phyloP scores from a whole-genome alignment of 2,113 vertebrate species.

The Gyps fulvus region DNA sequence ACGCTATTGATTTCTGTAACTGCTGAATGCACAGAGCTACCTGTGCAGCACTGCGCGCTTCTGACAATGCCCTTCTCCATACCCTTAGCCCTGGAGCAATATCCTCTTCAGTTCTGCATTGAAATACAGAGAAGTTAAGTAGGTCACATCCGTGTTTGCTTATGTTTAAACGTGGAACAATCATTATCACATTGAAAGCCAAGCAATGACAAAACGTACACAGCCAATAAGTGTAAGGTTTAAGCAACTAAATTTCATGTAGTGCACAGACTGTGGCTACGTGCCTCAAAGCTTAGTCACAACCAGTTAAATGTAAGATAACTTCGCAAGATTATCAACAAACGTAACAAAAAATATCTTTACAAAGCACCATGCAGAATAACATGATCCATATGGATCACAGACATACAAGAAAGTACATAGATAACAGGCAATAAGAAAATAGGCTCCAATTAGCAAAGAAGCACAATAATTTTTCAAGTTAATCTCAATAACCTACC shows the following conservation, averaged over 20 bases:
- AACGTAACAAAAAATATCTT: constrained; percentile 77
- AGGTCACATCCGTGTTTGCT: constrained; percentile 65
- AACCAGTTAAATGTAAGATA: constrained; percentile 79
- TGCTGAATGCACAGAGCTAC: constrained; percentile 98
- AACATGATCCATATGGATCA: constrained; percentile 79
- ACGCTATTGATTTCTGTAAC: constrained; percentile 98
- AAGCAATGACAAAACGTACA: constrained; percentile 84
- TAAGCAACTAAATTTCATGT: constrained; percentile 85
- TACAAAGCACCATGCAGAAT: constrained; percentile 85
- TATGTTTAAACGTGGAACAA: constrained; percentile 69
- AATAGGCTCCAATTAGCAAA: constrained; percentile 92
- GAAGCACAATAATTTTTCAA: constrained; percentile 86
- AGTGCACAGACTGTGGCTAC: constrained; percentile 84
- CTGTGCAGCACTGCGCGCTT: constrained; percentile 94
- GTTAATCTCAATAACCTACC: constrained; percentile 99
- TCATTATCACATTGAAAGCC: constrained; percentile 82
- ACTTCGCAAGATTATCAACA: constrained; percentile 80
- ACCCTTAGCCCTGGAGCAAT: constrained; percentile 96
- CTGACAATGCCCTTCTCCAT: constrained; percentile 93
- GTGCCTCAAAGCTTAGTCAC: constrained; percentile 83
- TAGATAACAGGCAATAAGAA: constrained; percentile 86
- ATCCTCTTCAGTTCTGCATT: constrained; percentile 91
- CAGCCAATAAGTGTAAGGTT: constrained; percentile 82
- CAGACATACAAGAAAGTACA: constrained; percentile 84
- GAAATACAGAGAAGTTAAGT: constrained; percentile 68